Evolutionary conservation across 1,140 invertebrate genomes (phyloP).

Genomic region (Helicoverpa armigera): DNA sequence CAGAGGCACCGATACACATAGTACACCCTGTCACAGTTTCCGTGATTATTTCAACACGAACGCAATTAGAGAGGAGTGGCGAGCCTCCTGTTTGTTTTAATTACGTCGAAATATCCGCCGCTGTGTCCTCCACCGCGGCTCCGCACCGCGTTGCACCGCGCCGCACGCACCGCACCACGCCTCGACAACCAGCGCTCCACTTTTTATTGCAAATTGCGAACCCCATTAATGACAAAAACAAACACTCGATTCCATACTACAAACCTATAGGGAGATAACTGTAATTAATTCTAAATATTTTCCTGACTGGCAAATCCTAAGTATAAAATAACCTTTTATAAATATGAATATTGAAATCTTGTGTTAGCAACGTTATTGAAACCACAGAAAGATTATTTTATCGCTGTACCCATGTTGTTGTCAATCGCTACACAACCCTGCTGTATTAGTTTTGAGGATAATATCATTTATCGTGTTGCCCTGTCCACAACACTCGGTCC

Average conservation of each 20-base stretch:
- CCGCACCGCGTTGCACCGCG: constrained; percentile 54
- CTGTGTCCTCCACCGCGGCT: constrained; percentile 64
- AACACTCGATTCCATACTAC: constrained; percentile 55
- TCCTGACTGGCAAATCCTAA: neutral
- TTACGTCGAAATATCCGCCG: constrained; percentile 81
- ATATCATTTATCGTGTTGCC: constrained; percentile 51
- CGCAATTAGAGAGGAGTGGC: constrained; percentile 84
- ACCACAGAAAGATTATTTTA: constrained; percentile 10
- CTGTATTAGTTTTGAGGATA: constrained; percentile 47
- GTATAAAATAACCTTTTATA: neutral
- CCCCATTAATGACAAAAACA: constrained; percentile 81
- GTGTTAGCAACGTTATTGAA: neutral
- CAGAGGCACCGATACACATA: constrained; percentile 40
- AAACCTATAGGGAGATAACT: constrained; percentile 47
- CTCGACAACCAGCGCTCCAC: constrained; percentile 59
- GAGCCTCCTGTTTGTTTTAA: constrained; percentile 85
- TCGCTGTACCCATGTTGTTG: constrained; percentile 37
- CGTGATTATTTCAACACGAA: constrained; percentile 84
- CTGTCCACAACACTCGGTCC: constrained; percentile 51
- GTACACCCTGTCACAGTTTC: constrained; percentile 67
- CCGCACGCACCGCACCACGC: constrained; percentile 37
- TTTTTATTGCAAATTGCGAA: constrained; percentile 83
- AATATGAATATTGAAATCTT: constrained; percentile 1
- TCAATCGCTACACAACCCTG: constrained; percentile 37
- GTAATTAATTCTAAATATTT: constrained; percentile 40